phyloP scores from a whole-genome alignment of 2,888 invertebrate species.

The Cyclophora punctaria region DNA sequence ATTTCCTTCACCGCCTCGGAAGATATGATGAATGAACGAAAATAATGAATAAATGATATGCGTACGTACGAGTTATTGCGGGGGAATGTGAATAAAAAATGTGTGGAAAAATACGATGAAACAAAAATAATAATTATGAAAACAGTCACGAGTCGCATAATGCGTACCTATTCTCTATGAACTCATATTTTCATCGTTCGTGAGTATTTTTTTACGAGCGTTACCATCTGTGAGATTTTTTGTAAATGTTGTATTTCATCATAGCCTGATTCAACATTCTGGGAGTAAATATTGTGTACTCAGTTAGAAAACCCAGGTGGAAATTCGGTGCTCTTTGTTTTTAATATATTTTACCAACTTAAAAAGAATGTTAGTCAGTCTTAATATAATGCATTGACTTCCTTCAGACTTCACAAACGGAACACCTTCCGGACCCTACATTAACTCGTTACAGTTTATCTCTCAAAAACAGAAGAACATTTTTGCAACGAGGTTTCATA shows the following conservation, averaged over 20 bases:
- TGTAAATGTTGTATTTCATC: too few species aligned
- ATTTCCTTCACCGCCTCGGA: too few species aligned
- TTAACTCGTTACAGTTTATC: constrained; percentile 16
- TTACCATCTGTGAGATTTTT: too few species aligned
- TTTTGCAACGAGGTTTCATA: constrained; percentile 33
- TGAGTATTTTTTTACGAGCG: too few species aligned
- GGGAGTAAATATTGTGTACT: too few species aligned
- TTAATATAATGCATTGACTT: too few species aligned
- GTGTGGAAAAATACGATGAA: constrained; percentile 14
- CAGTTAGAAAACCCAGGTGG: too few species aligned
- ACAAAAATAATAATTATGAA: constrained; percentile 16
- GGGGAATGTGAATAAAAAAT: constrained; percentile 19
- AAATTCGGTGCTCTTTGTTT: too few species aligned
- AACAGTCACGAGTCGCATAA: constrained; percentile 10
- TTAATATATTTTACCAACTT: too few species aligned
- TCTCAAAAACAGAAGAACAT: constrained; percentile 26
- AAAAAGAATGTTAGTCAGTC: too few species aligned
- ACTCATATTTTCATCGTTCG: not conserved
- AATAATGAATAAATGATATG: constrained; percentile 21
- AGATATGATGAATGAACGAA: constrained; percentile 7
- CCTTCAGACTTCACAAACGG: too few species aligned
- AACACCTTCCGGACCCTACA: not conserved
- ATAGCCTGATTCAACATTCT: too few species aligned
- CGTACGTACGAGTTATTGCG: constrained; percentile 16
- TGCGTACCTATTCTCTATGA: constrained; percentile 6